Conservation (phyloP, 2,113 vertebrate species). For the Ciconia boyciana region DNA sequence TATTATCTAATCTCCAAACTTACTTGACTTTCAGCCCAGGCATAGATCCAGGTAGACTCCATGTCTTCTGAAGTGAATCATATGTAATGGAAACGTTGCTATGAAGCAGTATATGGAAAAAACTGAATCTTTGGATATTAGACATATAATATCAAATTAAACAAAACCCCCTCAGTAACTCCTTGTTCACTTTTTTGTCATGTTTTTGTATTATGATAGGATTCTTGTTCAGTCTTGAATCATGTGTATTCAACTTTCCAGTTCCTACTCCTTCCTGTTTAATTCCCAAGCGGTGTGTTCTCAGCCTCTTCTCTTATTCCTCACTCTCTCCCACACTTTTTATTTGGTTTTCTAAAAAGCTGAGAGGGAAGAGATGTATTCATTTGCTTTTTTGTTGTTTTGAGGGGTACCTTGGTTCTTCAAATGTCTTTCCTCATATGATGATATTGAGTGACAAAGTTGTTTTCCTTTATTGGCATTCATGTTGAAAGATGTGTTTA, state of each 20-base stretch:
- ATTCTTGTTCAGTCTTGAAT: background rate
- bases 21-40: background rate
- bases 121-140: background rate
- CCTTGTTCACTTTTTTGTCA: background rate
- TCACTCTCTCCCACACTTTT: background rate
- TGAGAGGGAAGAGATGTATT: background rate
- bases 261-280: background rate
- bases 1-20: background rate
- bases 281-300: background rate
- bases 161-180: background rate
- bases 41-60: background rate
- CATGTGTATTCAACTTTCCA: background rate
- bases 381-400: background rate
- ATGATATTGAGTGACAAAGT: background rate
- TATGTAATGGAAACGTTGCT: background rate
- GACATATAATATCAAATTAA: background rate
- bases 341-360: background rate
- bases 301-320: background rate
- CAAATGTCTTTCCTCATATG: background rate
- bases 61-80: constrained; percentile 19
- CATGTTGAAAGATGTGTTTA: background rate
- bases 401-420: background rate
- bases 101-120: background rate
- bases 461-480: background rate
- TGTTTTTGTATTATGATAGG: background rate